Conservation (phyloP, 2,113 vertebrate species). For the Kryptolebias marmoratus region DNA sequence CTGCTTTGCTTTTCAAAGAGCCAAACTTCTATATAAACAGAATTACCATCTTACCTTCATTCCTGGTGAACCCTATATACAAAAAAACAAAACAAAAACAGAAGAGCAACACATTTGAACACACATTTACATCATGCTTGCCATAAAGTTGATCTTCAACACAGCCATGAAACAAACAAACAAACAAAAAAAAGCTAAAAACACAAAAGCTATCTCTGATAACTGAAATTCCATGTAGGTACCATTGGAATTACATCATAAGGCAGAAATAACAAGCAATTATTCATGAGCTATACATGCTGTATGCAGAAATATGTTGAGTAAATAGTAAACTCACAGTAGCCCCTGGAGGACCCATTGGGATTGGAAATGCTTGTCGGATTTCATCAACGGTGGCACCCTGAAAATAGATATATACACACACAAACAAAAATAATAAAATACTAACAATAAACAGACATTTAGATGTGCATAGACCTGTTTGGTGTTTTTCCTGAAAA, state of each 20-base stretch:
- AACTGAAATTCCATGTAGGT: neutral
- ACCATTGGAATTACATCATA: constrained; percentile 18
- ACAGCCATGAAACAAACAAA: neutral
- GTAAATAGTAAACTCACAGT: constrained; percentile 63
- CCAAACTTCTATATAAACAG: neutral
- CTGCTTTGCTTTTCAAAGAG: neutral
- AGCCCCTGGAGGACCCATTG: constrained; percentile 80
- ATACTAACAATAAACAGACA: neutral
- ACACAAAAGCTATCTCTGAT: too few relatives aligned
- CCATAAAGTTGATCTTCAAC: neutral
- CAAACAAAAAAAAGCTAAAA: neutral
- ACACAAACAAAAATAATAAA: neutral
- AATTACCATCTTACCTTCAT: constrained; percentile 71
- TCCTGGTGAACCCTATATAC: constrained; percentile 76
- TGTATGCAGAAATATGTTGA: constrained; percentile 1
- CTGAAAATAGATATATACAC: constrained; percentile 48
- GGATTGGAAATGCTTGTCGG: constrained; percentile 75
- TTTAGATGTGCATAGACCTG: neutral
- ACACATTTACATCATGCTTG: constrained; percentile 43
- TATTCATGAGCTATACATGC: constrained; percentile 23
- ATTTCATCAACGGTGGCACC: constrained; percentile 74
- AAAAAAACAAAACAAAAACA: constrained; percentile 59
- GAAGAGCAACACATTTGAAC: constrained; percentile 45
- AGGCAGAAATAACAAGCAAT: constrained; percentile 16
- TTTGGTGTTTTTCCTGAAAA: constrained; percentile 10